phyloP scores from a whole-genome alignment of 2,888 invertebrate species.

The Drosophila longiperda region DNA sequence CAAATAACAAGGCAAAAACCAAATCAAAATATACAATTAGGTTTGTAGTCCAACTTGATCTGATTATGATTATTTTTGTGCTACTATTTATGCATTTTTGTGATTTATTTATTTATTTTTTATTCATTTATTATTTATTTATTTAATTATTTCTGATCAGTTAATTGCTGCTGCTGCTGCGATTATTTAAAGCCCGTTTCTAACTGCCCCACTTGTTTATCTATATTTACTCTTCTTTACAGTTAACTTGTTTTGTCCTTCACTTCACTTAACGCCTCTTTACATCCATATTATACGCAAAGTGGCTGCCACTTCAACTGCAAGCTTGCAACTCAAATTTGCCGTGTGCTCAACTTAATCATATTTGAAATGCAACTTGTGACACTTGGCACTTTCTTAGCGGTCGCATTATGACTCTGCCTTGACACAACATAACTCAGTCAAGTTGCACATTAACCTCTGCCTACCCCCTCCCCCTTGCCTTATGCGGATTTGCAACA shows the following conservation, averaged over 20 bases:
- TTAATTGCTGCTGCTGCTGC: not conserved
- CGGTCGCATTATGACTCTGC: conserved; percentile 54
- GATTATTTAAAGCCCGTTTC: not conserved
- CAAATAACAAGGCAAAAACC: not conserved
- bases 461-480: not conserved
- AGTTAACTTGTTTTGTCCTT: not conserved
- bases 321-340: not conserved
- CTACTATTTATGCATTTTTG: not conserved
- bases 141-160: not conserved
- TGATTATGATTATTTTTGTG: not conserved
- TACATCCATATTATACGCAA: not conserved
- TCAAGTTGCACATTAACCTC: conserved; percentile 55
- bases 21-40: not conserved
- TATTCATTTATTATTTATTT: too few relatives aligned
- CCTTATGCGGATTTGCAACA: conserved; percentile 49
- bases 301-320: not conserved
- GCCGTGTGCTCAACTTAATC: conserved; percentile 26
- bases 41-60: not conserved
- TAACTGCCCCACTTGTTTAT: not conserved
- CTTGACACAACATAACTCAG: conserved; percentile 67
- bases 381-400: conserved; percentile 65
- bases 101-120: not conserved
- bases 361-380: conserved; percentile 44
- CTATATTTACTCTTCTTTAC: not conserved
- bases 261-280: not conserved